Evolutionary conservation across 2,888 invertebrate species (phyloP).

Genomic region (Cartodere bifasciata): DNA sequence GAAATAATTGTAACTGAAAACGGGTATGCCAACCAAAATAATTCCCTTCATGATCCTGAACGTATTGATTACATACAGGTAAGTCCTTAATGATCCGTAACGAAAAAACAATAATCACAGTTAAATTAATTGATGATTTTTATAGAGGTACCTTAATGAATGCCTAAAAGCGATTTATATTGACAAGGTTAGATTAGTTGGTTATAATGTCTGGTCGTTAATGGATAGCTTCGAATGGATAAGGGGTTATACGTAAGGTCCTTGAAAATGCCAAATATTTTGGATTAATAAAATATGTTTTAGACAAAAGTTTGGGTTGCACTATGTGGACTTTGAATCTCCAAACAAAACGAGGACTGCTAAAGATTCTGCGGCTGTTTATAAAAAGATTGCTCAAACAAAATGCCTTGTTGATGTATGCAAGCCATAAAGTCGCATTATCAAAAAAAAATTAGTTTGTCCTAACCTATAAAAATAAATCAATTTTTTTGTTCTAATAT

Average conservation of each 20-base stretch:
- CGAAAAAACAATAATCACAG: not conserved
- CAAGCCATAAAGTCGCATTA: no score
- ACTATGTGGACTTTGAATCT: slow-evolving; percentile 50
- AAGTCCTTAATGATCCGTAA: no score
- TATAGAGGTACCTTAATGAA: slow-evolving; percentile 16
- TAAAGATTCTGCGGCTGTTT: slow-evolving; percentile 47
- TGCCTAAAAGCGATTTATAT: slow-evolving; percentile 16
- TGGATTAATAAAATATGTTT: slow-evolving; percentile 26
- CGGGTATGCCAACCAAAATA: slow-evolving; percentile 14
- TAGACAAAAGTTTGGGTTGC: slow-evolving; percentile 55
- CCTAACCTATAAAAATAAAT: no score
- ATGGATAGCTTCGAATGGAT: slow-evolving; percentile 20
- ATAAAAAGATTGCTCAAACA: slow-evolving; percentile 30
- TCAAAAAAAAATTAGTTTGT: no score
- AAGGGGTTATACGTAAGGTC: slow-evolving; percentile 17
- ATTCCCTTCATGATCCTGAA: slow-evolving; percentile 14
- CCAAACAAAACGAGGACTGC: slow-evolving; percentile 45
- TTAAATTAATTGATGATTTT: slow-evolving; percentile 5
- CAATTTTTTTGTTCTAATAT: no score
- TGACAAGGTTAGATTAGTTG: slow-evolving; percentile 17
- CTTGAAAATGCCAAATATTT: no score
- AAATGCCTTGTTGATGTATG: slow-evolving; percentile 9
- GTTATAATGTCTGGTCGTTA: slow-evolving; percentile 19
- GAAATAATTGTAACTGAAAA: slow-evolving; percentile 19
- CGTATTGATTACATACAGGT: slow-evolving; percentile 13